Base-by-base conservation (phyloP, 2,888 invertebrate genomes). In the Pristionchus japonicus region DNA sequence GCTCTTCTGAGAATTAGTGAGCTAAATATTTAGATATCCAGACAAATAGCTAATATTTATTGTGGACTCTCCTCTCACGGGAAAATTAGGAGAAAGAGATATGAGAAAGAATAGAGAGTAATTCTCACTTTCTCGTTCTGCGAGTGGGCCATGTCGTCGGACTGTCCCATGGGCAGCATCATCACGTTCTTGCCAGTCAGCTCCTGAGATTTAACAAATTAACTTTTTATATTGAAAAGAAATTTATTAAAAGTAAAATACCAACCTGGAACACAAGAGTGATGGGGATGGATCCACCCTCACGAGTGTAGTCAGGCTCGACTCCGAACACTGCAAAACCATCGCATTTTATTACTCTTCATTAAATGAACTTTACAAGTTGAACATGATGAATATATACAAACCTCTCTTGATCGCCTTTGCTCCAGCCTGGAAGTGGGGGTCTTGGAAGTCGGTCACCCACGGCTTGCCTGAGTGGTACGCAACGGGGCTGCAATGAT, bases 131-230 rank as follows among this genome's bases (percentile, higher is more conserved):
- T 99, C 95, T 99, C 99, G 95, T 99, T 99, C 95, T 99, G 92
- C 98, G 98, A 98, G 96, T 99, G 99, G 89, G 98, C 98, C 92
- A 98, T 98, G 95, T 99, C 99, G 95, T 99, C 98, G 89, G 97
- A 97, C 88, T 97, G 96, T 86, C 99, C 99, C 95, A 99, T 97
- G 0, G 99, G 99, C 92, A 99, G 96, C 90, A 99, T 96, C 94
- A 99, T 96, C 83, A 98, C 98, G 95, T 97, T 98, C 95, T 97
- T 97, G 0, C 97, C 91, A 34, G 92, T 93, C 3, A 91, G 83
- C 74, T 93, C 91, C 94, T 95, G 95, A 27, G 89, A 47, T 17
- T 80, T 57, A 40, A 31, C 31, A 43, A n/a, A 74, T 23, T 3
- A 1, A 9, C 57, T 83, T 11, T 15, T 31, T 40, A 37, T 49